A percentile compares a stretch with the other conserved stretches of the same genome.
phyloP scores from a whole-genome alignment of 2,113 vertebrate genomes.

The Micronisus gabar region DNA sequence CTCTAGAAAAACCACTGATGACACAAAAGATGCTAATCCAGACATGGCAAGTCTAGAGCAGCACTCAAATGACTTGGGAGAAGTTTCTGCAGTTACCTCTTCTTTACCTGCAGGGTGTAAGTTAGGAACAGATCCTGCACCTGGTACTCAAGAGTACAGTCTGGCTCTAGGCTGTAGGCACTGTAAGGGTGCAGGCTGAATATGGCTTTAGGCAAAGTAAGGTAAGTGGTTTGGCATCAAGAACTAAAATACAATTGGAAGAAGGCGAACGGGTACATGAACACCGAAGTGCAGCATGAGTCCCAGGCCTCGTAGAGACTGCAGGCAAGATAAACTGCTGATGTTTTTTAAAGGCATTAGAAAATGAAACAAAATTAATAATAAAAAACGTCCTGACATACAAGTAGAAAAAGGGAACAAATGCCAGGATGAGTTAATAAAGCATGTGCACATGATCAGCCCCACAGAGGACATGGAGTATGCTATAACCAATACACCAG shows the following conservation, averaged over 20 bases:
- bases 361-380: neutral
- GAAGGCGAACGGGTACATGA: neutral
- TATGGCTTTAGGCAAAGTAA: neutral
- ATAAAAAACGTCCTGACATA: neutral
- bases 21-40: neutral
- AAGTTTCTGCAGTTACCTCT: neutral
- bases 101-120: neutral
- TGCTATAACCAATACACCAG: neutral
- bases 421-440: neutral
- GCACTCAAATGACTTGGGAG: neutral
- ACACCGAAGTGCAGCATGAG: rapidly evolving
- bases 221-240: neutral
- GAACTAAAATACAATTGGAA: neutral
- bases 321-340: neutral
- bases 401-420: neutral
- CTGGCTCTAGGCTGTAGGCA: neutral
- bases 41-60: neutral
- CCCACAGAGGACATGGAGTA: rapidly evolving
- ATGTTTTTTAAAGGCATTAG: neutral
- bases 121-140: neutral
- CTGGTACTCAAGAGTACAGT: neutral
- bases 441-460: rapidly evolving
- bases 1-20: neutral
- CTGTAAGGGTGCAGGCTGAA: neutral
- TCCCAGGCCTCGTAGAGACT: neutral